phyloP scores from a whole-genome alignment of 1,140 invertebrate genomes.

The Heliconius melpomene region DNA sequence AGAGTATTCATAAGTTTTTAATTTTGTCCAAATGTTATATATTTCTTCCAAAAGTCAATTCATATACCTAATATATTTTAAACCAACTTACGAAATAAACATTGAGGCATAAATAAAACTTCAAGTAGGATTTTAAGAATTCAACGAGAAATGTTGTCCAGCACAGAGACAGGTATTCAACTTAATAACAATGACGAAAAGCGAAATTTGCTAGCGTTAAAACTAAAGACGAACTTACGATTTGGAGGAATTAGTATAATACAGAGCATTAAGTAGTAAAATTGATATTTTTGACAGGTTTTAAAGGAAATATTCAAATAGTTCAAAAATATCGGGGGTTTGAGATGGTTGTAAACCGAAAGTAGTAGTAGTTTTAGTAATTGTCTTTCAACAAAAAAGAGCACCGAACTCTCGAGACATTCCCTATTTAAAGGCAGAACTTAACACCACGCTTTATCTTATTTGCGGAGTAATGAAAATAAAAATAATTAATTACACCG shows the following conservation, averaged over 20 bases:
- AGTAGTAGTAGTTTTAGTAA: no score
- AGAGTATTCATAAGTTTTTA: background rate
- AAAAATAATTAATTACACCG: no score
- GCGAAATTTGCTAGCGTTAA: slow-evolving; percentile 25
- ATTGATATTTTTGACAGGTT: background rate
- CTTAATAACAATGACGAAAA: slow-evolving; percentile 19
- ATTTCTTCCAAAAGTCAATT: background rate
- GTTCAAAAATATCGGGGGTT: no score
- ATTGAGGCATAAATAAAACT: background rate
- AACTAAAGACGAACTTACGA: slow-evolving; percentile 36
- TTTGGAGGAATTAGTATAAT: background rate
- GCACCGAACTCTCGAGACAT: no score
- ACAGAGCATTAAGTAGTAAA: background rate
- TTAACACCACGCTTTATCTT: no score
- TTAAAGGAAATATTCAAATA: background rate
- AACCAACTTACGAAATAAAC: slow-evolving; percentile 4
- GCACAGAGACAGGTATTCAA: slow-evolving; percentile 13
- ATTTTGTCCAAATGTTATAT: background rate
- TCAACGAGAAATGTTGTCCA: background rate
- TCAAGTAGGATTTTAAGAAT: background rate
- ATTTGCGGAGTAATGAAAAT: no score
- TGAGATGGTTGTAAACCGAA: no score
- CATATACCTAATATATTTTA: background rate
- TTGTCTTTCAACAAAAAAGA: no score
- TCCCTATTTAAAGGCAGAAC: no score